These are phyloP conservation scores for Gorsachius goisagi DNA, from an alignment of 2,113 vertebrate genomes.

Conservation along the genomic window DNA sequence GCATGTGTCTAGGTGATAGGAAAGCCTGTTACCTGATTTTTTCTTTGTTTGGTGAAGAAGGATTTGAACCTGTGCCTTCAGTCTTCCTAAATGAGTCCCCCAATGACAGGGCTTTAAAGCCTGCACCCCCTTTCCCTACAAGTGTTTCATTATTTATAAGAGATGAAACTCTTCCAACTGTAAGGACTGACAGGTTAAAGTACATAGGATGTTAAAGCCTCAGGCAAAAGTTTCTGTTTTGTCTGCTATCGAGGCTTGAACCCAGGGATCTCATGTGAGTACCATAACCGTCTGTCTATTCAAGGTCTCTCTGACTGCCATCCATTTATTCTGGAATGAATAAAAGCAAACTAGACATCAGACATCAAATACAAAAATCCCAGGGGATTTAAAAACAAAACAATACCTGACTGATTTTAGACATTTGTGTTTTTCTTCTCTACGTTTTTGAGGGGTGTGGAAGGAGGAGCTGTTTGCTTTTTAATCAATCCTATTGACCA, in stretches of 20 bases:
- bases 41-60: neutral
- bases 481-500: neutral
- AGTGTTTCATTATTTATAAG: constrained; percentile 17
- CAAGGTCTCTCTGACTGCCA: neutral
- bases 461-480: neutral
- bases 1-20: neutral
- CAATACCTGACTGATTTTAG: neutral
- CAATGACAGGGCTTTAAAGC: neutral
- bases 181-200: constrained; percentile 26
- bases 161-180: neutral
- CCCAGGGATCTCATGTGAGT: neutral
- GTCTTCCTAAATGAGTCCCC: neutral
- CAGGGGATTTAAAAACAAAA: neutral
- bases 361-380: neutral
- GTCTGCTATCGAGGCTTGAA: neutral
- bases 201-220: neutral
- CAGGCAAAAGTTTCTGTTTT: constrained; percentile 19
- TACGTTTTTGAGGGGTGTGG: neutral
- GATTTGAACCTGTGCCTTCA: neutral
- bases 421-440: neutral
- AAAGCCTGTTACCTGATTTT: neutral
- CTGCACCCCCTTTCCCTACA: neutral
- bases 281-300: neutral
- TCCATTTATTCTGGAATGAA: constrained; percentile 7
- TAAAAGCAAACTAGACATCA: constrained; percentile 1